Evolutionary conservation across 2,888 invertebrate species (phyloP).

Genomic region (Catocala nupta): DNA sequence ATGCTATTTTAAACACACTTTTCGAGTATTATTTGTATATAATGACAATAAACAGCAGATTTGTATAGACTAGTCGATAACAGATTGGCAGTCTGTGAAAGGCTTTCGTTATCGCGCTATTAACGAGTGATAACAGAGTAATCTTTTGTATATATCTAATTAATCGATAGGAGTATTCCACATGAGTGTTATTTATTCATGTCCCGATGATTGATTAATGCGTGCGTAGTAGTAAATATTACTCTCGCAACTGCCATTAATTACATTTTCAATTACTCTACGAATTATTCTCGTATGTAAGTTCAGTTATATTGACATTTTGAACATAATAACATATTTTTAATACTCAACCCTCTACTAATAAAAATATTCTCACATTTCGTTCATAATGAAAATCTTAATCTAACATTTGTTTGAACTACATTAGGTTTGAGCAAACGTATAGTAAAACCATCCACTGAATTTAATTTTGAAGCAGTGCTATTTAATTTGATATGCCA

Average conservation of each 20-base stretch:
- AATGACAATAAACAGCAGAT: conserved; percentile 25
- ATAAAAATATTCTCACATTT: too few species aligned
- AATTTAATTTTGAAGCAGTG: too few species aligned
- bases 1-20: too few species aligned
- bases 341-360: too few species aligned
- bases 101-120: conserved; percentile 53
- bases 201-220: conserved; percentile 52
- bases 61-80: conserved; percentile 29
- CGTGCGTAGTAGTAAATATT: conserved; percentile 39
- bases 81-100: conserved; percentile 36
- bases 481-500: too few species aligned
- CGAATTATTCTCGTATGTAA: conserved; percentile 1
- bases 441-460: too few species aligned
- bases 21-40: background rate
- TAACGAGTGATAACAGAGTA: conserved; percentile 46
- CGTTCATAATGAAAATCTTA: too few species aligned
- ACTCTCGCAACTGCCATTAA: conserved; percentile 30
- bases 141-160: conserved; percentile 49
- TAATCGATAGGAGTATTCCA: conserved; percentile 51
- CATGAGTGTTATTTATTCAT: conserved; percentile 49
- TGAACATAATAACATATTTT: too few species aligned
- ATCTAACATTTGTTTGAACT: too few species aligned
- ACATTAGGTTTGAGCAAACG: too few species aligned
- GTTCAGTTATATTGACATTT: background rate
- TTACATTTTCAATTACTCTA: conserved; percentile 35